Conservation (phyloP, 2,113 vertebrate genomes). For the Oreochromis niloticus region DNA sequence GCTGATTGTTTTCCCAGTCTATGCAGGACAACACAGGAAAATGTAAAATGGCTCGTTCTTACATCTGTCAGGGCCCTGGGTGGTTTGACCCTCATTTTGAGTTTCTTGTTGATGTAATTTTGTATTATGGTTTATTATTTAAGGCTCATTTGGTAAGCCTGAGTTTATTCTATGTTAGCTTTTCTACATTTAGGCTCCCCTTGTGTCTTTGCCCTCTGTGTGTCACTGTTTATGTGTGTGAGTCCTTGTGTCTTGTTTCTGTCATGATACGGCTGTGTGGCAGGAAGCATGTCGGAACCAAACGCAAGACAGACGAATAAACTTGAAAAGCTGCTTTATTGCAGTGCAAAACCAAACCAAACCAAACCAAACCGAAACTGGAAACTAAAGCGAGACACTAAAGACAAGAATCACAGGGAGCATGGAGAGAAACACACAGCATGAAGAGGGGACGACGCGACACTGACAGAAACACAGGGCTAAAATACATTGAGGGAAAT, state of each 20-base stretch:
- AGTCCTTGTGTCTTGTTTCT: neutral
- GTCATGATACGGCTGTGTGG: neutral
- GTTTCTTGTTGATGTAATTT: neutral
- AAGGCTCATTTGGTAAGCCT: neutral
- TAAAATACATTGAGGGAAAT: neutral
- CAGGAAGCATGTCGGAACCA: neutral
- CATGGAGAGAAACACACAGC: neutral
- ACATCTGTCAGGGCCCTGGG: neutral
- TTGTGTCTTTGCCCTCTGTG: neutral
- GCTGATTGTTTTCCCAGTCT: neutral
- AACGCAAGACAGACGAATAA: neutral
- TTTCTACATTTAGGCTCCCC: neutral
- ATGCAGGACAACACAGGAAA: neutral
- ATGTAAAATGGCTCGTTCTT: neutral
- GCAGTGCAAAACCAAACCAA: neutral
- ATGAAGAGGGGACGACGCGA: neutral
- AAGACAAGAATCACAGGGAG: neutral
- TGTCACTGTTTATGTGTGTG: neutral
- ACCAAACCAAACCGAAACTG: neutral
- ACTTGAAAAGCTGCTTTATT: neutral
- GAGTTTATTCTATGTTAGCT: neutral
- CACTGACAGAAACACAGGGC: neutral
- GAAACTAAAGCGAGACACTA: neutral
- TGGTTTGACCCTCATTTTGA: neutral
- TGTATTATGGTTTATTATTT: neutral